phyloP scores from a whole-genome alignment of 2,797 vertebrate genomes.

The Gobionotothen gibberifrons region DNA sequence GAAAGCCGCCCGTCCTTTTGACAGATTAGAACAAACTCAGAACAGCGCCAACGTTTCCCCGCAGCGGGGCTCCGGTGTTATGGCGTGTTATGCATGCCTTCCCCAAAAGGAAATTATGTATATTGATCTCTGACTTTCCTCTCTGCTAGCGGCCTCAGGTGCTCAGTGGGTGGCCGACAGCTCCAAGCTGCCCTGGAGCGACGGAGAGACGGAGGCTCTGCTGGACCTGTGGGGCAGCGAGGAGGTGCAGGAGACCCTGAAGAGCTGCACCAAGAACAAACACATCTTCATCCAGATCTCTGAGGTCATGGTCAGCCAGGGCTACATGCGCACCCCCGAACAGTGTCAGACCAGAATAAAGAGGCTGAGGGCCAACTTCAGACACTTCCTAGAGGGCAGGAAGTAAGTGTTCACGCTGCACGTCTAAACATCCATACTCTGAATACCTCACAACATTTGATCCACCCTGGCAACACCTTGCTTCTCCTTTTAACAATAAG shows the following conservation, averaged over 20 bases:
- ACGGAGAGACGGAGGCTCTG: constrained; percentile 77
- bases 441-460: background rate
- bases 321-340: constrained; percentile 76
- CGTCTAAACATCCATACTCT: background rate
- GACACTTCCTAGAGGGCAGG: constrained; percentile 75
- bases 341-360: constrained; percentile 84
- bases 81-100: too few species aligned
- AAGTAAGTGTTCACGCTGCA: constrained; percentile 60
- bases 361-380: constrained; percentile 80
- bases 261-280: constrained; percentile 79
- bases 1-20: too few species aligned
- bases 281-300: constrained; percentile 80
- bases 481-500: background rate
- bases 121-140: background rate
- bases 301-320: constrained; percentile 73
- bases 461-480: background rate
- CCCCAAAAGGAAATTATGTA: too few species aligned
- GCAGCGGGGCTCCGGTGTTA: too few species aligned
- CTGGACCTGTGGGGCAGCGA: constrained; percentile 81
- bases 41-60: too few species aligned
- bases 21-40: too few species aligned
- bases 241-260: constrained; percentile 77
- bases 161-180: constrained; percentile 63
- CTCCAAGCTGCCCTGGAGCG: constrained; percentile 77
- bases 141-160: constrained; percentile 25